Base-by-base conservation (phyloP, 37 sponge, comb jelly and placozoan species). In the Halichondria panicea region DNA sequence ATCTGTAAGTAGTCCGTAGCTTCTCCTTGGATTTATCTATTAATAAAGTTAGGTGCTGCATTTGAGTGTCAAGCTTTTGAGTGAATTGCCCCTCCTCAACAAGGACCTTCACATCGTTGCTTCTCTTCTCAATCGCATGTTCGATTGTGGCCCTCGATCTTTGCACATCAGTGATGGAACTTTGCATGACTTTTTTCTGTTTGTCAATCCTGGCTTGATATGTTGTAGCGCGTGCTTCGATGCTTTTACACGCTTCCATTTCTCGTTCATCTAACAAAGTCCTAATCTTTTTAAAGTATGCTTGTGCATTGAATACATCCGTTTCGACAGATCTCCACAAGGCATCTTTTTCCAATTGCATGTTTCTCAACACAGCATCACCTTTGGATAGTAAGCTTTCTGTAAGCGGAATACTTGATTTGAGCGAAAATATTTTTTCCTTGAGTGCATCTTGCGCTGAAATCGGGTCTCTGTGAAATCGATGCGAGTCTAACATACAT, bases 401-500 rank as follows among this genome's bases (percentile, higher is more conserved):
- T 0, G 69, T 48, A 32, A 45, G 33, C 5, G 72, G 57, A 0
- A 74, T 0, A 4, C 57, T 19, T 31, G 41, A 34, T 25, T 33
- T 35, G 25, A 83, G 61, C 9, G 43, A 50, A 1, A 25, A 19
- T 2, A 67, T 15, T n/a, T 74, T 68, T 36, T 68, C 1, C 0
- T n/a, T 19, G 1, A 83, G 48, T 13, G 59, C 70, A 1, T 83
- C 70, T 0, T 22, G 33, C 6, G 76, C 76, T 4, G 57, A 67
- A 4, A 67, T 43, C 4, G 75, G 50, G 6, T 54, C 57, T 32
- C 46, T 48, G 50, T 83, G 83, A 21, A 22, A 13, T 3, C 69
- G 68, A 55, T 83, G 83, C 9, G 25, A 1, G 2, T 67, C 56
- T 0, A 83, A 28, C 75, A 83, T 59, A 43, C 83, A 83, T 36